Conservation (phyloP, 1,140 invertebrate genomes). For the Colletes gigas region DNA sequence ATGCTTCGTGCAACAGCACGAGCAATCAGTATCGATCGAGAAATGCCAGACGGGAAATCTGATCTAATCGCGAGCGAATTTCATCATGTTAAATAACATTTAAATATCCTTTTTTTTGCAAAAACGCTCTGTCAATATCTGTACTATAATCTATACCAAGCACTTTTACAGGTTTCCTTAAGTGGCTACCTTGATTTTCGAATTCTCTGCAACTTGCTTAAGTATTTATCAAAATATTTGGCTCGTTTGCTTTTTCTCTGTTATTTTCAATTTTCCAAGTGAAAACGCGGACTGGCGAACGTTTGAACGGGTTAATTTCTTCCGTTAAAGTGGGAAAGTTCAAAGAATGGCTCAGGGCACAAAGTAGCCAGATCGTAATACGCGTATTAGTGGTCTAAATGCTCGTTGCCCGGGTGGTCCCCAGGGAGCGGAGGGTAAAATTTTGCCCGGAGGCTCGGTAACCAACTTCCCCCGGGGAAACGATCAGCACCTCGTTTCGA, state of each 20-base stretch:
- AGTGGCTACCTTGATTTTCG: too few relatives aligned
- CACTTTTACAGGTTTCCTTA: too few relatives aligned
- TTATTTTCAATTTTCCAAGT: too few relatives aligned
- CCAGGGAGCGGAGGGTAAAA: constrained; percentile 67
- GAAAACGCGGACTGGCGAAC: too few relatives aligned
- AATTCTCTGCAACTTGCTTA: too few relatives aligned
- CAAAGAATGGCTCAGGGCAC: constrained; percentile 60
- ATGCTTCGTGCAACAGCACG: not conserved
- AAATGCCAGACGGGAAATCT: not conserved
- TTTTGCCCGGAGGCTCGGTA: constrained; percentile 65
- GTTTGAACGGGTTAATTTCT: constrained; percentile 11
- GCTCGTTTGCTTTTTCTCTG: too few relatives aligned
- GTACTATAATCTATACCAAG: too few relatives aligned
- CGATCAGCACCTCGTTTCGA: constrained; percentile 72
- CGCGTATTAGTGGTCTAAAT: constrained; percentile 73
- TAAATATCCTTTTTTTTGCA: not conserved
- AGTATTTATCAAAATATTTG: too few relatives aligned
- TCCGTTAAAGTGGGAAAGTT: constrained; percentile 1
- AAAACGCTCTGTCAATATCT: not conserved
- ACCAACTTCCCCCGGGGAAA: constrained; percentile 72
- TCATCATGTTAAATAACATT: not conserved
- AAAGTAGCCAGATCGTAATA: constrained; percentile 56
- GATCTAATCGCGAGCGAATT: not conserved
- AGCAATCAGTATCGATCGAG: constrained; percentile 16
- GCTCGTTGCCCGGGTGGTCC: constrained; percentile 62